Evolutionary conservation across 2,797 vertebrate species (phyloP).

Genomic region (Enteromius afrohamiltoni): DNA sequence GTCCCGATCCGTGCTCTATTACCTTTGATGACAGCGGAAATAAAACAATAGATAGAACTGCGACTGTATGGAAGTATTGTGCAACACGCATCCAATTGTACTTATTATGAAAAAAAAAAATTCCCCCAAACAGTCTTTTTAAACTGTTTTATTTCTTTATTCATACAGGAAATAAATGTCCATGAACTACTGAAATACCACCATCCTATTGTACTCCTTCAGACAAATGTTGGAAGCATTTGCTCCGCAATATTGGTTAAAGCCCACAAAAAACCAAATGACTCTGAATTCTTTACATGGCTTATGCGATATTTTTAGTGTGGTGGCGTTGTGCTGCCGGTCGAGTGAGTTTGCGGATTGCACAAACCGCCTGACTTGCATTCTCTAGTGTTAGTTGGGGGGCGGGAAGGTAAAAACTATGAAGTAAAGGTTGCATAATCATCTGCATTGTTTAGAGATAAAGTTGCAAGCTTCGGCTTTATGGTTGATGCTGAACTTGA

Average conservation of each 20-base stretch:
- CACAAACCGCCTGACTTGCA: slow-evolving; percentile 43
- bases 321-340: slow-evolving; percentile 20
- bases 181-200: neutral
- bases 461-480: slow-evolving; percentile 15
- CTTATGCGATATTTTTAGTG: slow-evolving; percentile 26
- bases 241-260: slow-evolving; percentile 1
- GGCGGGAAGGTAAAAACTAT: slow-evolving; percentile 21
- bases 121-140: neutral
- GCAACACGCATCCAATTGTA: too few species aligned
- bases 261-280: slow-evolving; percentile 36
- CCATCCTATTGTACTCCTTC: neutral
- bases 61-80: too few species aligned
- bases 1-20: too few species aligned
- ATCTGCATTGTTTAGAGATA: slow-evolving; percentile 53
- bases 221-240: slow-evolving; percentile 22
- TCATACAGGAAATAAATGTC: neutral
- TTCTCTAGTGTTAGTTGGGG: slow-evolving; percentile 27
- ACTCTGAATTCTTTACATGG: slow-evolving; percentile 35
- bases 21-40: too few species aligned
- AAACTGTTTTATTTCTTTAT: neutral
- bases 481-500: slow-evolving; percentile 28
- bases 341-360: slow-evolving; percentile 52
- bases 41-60: too few species aligned
- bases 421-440: slow-evolving; percentile 46
- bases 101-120: too few species aligned